Evolutionary conservation across 2,888 invertebrate species (phyloP), one percentile per base, ranked within the genome.

Genomic region (Pyrrhosoma nymphula): DNA sequence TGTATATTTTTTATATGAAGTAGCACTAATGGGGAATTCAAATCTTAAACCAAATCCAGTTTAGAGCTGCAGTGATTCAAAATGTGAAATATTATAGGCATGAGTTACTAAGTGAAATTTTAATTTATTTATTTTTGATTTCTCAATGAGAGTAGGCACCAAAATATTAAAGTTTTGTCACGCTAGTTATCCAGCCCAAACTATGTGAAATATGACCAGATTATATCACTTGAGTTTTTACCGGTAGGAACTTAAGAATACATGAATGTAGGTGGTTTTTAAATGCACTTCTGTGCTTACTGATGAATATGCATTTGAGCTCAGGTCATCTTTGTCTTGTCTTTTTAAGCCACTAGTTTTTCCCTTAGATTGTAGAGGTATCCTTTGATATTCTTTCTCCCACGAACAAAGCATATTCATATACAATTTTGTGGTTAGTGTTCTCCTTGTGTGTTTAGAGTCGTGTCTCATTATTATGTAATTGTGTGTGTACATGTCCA

Each of bases 1-100:
- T 69, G 35, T 93, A 69, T 93, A 69, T 93, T 69, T 93, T 93
- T 69, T 93, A 93, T 93, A 69, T 69, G 69, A 75, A 47, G n/a
- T 82, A 82, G 82, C 35, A 82, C 82, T 82, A 35, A 82, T 35
- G 82, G 14, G 35, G 14, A 82, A 82, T 82, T 82, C 82, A 82
- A 82, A 82, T 16, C 16, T 0, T 8, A 35, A 82, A 35, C 35
- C 30, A 16, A 69, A n/a, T 69, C 23, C 30, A 35, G 10, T n/a
- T 26, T 82, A 82, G 82, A 82, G 82, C n/a, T 69, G n/a, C 82
- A 82, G 26, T 82, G 26, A 35, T 6, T 12, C 12, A n/a, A 69
- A 69, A 69, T 69, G 69, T n/a, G 12, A 82, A 35, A 35, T 16
- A 16, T 35, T 82, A 30, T 82, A 82, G 82, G 35, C 82, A 82